Evolutionary conservation across 2,888 invertebrate genomes (phyloP), one percentile per base, ranked within the genome.

Genomic region (Bellardia bayeri): DNA sequence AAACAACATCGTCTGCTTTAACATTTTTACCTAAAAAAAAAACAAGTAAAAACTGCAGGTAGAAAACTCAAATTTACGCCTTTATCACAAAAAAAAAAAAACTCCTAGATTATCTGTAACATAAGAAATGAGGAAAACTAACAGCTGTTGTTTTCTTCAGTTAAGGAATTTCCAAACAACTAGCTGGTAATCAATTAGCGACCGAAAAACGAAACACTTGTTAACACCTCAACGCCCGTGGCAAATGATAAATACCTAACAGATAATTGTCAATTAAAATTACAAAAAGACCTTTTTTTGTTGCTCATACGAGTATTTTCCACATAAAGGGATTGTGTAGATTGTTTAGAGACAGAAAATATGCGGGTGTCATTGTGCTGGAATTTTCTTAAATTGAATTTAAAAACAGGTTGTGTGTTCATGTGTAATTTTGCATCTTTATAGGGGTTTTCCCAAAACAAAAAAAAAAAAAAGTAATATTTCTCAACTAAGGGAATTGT

Each of bases 211-310:
- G 23, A 87, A 90, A 91, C 92, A 92, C 92, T 92, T 92, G 92
- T 92, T 92, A 91, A 90, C 91, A 91, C 90, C 90, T 91, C 89
- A 91, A 91, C 90, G 88, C 92, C 91, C 90, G 87, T 89, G 58
- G 56, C 61, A 68, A 49, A 66, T 30, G 49, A 85, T 86, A 90
- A 83, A 86, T 8, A 61, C 14, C 16, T 51, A 68, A 11, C 7
- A 56, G 16, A 42, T 42, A 68, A 64, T 40, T 71, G 51, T 72
- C 30, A 33, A 33, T 61, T 51, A 3, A 33, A 37, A 23, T 23
- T 23, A 23, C 23, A 23, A 23, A 33, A 63, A 51, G 40, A 37
- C 78, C 30, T 42, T 68, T 61, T 4, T 23, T 6, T n/a, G 13
- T n/a, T 2, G 0, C 6, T 9, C 11, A 6, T 13, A 58, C 42